A percentile compares a stretch with the other conserved stretches of the same genome.
phyloP scores from a whole-genome alignment of 2,888 invertebrate genomes.

The Chaetogeoica ovagalla region DNA sequence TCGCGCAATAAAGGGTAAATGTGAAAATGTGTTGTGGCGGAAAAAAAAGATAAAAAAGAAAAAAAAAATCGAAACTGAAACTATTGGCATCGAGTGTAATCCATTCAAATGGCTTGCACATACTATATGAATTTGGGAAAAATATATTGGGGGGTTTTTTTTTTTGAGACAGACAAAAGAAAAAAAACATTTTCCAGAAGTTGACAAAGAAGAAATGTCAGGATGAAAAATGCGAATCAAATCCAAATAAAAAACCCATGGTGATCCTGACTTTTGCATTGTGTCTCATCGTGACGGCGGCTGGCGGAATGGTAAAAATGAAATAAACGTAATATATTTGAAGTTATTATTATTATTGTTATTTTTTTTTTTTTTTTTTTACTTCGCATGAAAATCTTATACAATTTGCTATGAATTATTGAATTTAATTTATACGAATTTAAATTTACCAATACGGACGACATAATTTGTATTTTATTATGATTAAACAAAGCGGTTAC shows the following conservation, averaged over 20 bases:
- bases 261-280: constrained; percentile 46
- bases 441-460: too few relatives aligned
- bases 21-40: constrained; percentile 23
- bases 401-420: not conserved
- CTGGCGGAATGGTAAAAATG: constrained; percentile 7
- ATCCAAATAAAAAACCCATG: constrained; percentile 40
- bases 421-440: not conserved
- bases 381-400: not conserved
- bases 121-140: constrained; percentile 27
- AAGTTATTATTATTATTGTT: not conserved
- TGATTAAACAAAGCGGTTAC: too few relatives aligned
- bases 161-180: constrained; percentile 20
- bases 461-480: too few relatives aligned
- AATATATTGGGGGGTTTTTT: constrained; percentile 37
- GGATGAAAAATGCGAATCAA: constrained; percentile 34
- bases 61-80: constrained; percentile 6
- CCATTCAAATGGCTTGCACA: constrained; percentile 36
- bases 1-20: constrained; percentile 19
- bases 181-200: constrained; percentile 31
- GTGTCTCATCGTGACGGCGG: constrained; percentile 17
- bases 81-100: constrained; percentile 27
- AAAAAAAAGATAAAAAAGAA: constrained; percentile 22
- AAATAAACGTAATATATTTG: constrained; percentile 12
- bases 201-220: constrained; percentile 42
- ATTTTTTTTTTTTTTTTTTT: not conserved